Base-by-base conservation (phyloP, 2,888 invertebrate species). In the Hypselothyrea guttata region DNA sequence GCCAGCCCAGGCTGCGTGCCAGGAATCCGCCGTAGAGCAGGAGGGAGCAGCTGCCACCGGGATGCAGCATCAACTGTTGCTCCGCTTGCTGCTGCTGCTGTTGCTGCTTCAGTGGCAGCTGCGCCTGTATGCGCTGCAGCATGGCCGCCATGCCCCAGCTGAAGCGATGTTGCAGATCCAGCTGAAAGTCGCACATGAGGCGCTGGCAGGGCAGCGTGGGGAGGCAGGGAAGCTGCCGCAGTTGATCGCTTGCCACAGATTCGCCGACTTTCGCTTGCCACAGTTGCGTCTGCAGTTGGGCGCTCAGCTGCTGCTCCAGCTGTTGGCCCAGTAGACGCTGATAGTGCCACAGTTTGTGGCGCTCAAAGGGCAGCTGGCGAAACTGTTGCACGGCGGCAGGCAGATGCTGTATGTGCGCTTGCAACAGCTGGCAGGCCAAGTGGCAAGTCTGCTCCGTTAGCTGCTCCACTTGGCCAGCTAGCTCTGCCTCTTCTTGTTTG, bases 151-250 rank as follows among this genome's bases (percentile, higher is more conserved):
- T 92, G 40, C 98, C 97, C 94, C 98, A 96, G 0, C 97, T 96
- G 90, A 98, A 98, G 86, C 96, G 93, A 88, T 99, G 99, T 75
- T 97, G 95, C 46, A 99, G 92, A 91, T 99, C 97, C 91, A 98
- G 98, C 74, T 94, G 94, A 90, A 98, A 98, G 91, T 98, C 97
- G 0, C 96, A 95, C 91, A 98, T 98, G 28, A 98, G 92, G 91
- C 98, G 97, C 90, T 98, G 97, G 90, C 98, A 99, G 92, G 98
- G 98, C 47, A 98, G 92, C n/a, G n/a, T n/a, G n/a, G n/a, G n/a
- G 42, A 96, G 92, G 90, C 97, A 96, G 3, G 96, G 91, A 86
- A 97, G 95, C 90, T 97, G 72, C 96, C 93, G 93, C 45, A 95
- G 95, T 97, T 98, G 97, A 90, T 97, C 97, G 57, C 93, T 92